Conservation (phyloP, 2,888 invertebrate species). For the Orthonevra nobilis region DNA sequence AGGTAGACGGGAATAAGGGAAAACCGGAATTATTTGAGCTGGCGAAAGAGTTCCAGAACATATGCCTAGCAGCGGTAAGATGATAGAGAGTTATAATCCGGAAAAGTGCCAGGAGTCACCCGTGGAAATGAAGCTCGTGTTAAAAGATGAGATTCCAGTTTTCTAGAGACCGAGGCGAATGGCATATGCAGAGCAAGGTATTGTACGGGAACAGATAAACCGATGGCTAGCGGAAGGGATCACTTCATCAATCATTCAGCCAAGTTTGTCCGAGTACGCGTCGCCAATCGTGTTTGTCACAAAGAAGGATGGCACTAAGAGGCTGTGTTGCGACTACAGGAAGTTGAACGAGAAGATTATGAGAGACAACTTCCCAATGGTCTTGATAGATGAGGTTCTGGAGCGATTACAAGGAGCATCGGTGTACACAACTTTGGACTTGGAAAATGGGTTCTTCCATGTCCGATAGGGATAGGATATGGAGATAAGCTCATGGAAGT, state of each 20-base stretch:
- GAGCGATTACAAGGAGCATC: constrained; percentile 30
- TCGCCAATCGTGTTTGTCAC: constrained; percentile 60
- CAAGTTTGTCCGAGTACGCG: constrained; percentile 74
- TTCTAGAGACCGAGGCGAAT: constrained; percentile 21
- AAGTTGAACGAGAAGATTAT: constrained; percentile 45
- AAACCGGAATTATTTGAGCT: too few species aligned
- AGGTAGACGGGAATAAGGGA: too few species aligned
- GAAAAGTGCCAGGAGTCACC: background rate
- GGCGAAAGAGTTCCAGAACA: too few species aligned
- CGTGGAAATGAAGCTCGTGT: background rate
- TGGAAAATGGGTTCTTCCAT: constrained; percentile 28
- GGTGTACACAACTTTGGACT: constrained; percentile 12
- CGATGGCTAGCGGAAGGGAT: constrained; percentile 74
- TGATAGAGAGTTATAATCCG: background rate
- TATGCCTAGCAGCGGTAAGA: background rate
- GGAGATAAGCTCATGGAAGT: constrained; percentile 39
- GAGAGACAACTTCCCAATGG: constrained; percentile 53
- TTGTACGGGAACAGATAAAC: constrained; percentile 72
- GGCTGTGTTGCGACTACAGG: constrained; percentile 76
- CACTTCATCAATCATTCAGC: constrained; percentile 73
- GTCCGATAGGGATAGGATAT: too few species aligned
- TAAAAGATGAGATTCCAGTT: constrained; percentile 12
- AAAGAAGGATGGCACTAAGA: constrained; percentile 55
- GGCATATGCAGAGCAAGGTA: constrained; percentile 11
- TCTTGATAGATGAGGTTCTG: constrained; percentile 49